Conservation (phyloP, 2,797 vertebrate genomes). For the Petrocephalus sullivani region DNA sequence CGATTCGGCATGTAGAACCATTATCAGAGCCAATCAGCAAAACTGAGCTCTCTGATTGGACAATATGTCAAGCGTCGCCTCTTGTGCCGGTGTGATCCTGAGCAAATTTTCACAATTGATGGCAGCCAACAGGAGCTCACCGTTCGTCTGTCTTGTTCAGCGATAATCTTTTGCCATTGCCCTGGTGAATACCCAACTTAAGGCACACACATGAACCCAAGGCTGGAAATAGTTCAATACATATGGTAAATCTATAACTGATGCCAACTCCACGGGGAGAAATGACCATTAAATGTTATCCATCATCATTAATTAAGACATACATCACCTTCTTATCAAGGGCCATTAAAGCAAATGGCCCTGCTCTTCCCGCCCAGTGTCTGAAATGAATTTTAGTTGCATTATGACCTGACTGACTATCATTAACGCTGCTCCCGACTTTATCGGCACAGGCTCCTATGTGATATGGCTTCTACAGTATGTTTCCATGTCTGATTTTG, state of each 20-base stretch:
- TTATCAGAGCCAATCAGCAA: background rate
- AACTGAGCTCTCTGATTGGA: background rate
- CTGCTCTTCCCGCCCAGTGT: background rate
- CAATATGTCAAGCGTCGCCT: background rate
- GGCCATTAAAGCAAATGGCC: slow-evolving; percentile 2
- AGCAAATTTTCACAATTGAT: background rate
- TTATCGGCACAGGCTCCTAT: background rate
- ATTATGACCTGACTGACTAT: background rate
- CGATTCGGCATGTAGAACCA: background rate
- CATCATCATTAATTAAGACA: slow-evolving; percentile 21
- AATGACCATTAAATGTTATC: slow-evolving; percentile 11
- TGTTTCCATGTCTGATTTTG: background rate
- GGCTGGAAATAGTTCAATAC: slow-evolving; percentile 11
- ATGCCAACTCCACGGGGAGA: background rate
- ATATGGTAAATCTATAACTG: background rate
- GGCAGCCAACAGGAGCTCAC: background rate
- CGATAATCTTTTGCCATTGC: background rate
- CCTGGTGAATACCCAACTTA: background rate
- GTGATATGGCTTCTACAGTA: background rate
- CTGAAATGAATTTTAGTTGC: background rate
- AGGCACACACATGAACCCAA: background rate
- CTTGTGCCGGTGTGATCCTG: background rate
- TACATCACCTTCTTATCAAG: background rate
- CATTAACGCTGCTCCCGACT: background rate
- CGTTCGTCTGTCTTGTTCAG: background rate